Evolutionary conservation across 2,797 vertebrate genomes (phyloP).

Genomic region (Sebastes paucispinis): DNA sequence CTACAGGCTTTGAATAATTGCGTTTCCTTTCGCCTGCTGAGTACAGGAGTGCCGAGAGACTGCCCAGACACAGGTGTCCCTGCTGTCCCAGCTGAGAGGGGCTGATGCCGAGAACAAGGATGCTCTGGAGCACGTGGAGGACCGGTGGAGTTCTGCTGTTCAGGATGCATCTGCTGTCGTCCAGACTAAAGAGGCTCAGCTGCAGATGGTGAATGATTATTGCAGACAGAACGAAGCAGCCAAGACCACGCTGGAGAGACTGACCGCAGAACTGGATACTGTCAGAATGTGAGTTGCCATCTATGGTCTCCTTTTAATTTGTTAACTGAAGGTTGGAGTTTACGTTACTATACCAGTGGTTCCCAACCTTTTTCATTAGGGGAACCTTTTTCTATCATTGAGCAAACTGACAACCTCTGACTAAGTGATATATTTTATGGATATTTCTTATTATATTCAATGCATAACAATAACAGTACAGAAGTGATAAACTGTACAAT

Average conservation of each 20-base stretch:
- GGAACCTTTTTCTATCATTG: no score
- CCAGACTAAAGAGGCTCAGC: slow-evolving; percentile 82
- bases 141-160: slow-evolving; percentile 79
- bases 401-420: no score
- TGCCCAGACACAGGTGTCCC: slow-evolving; percentile 74
- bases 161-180: slow-evolving; percentile 81
- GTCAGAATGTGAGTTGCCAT: slow-evolving; percentile 84
- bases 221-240: slow-evolving; percentile 73
- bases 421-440: no score
- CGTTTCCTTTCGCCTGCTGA: not conserved
- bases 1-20: not conserved
- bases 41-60: slow-evolving; percentile 78
- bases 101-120: slow-evolving; percentile 32
- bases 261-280: slow-evolving; percentile 81
- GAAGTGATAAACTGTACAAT: no score
- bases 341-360: no score
- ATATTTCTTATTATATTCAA: no score
- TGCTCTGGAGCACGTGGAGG: slow-evolving; percentile 34
- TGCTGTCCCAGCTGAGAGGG: slow-evolving; percentile 58
- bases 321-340: not conserved
- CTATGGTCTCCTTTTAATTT: not conserved
- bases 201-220: slow-evolving; percentile 81
- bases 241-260: slow-evolving; percentile 74
- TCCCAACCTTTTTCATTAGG: no score
- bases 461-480: no score